Percentiles rank a stretch among this genome's conserved stretches.
Conservation (phyloP, 2,888 invertebrate genomes). For the Chymomyza procnemis region DNA sequence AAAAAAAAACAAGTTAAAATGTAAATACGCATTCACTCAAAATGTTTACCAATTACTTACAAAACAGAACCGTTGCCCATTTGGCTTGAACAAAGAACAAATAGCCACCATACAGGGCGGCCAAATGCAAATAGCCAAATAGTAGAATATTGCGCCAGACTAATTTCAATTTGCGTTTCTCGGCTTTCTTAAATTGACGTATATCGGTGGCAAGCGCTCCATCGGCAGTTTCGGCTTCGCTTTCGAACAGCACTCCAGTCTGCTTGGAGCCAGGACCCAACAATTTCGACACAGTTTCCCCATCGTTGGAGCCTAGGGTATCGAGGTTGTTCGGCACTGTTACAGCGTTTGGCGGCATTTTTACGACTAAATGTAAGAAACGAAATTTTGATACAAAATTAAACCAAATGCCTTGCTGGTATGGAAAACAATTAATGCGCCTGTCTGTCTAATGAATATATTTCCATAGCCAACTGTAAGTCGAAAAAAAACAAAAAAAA, state of each 20-base stretch:
- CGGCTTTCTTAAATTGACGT: conserved; percentile 80
- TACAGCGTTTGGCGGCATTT: conserved; percentile 70
- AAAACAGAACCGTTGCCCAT: conserved; percentile 84
- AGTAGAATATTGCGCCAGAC: conserved; percentile 91
- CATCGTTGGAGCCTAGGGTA: conserved; percentile 19
- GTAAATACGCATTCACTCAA: background rate
- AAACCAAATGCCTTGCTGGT: too few species aligned
- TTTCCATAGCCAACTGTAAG: too few species aligned
- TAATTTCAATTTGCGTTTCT: conserved; percentile 81
- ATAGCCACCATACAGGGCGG: conserved; percentile 87
- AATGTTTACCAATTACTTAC: conserved; percentile 80
- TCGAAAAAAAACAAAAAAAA: too few species aligned
- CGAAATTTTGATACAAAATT: background rate
- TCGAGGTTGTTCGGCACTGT: conserved; percentile 27
- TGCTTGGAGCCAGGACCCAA: conserved; percentile 54
- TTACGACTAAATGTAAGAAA: conserved; percentile 34
- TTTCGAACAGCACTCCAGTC: conserved; percentile 83
- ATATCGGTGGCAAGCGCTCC: conserved; percentile 81
- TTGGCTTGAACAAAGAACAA: conserved; percentile 86
- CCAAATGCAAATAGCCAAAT: conserved; percentile 86
- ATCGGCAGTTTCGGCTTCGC: conserved; percentile 82
- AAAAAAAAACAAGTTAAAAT: conserved; percentile 30
- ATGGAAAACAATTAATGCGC: too few species aligned
- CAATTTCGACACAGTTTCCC: background rate
- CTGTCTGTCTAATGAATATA: too few species aligned